These are phyloP conservation scores for Calycopis cecrops DNA, from an alignment of 1,140 invertebrate species.

Conservation along the genomic window DNA sequence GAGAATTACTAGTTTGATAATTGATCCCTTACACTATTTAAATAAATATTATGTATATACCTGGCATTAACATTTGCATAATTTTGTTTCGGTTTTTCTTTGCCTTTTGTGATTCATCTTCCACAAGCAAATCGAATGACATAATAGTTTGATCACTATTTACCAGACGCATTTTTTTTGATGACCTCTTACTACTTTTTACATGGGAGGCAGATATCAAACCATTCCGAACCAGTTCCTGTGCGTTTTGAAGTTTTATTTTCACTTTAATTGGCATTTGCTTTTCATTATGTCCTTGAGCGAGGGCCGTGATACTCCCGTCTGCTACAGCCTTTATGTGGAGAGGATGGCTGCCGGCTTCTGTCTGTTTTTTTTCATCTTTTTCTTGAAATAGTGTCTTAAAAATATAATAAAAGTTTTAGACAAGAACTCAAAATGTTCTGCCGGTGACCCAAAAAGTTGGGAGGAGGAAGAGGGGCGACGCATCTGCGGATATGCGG, in stretches of 20 bases:
- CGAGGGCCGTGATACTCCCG: conserved; percentile 11
- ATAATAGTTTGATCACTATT: conserved; percentile 58
- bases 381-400: too few species aligned
- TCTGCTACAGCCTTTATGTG: conserved; percentile 44
- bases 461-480: too few species aligned
- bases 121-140: conserved; percentile 51
- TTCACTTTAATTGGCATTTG: conserved; percentile 47
- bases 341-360: conserved; percentile 27
- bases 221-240: conserved; percentile 27
- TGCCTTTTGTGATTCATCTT: conserved; percentile 32
- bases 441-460: too few species aligned
- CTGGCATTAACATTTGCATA: conserved; percentile 40
- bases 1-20: too few species aligned
- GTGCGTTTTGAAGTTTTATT: conserved; percentile 49
- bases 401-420: too few species aligned
- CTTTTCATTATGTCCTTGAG: conserved; percentile 12
- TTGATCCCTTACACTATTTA: background rate
- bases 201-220: conserved; percentile 37
- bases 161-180: conserved; percentile 40
- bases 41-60: conserved; percentile 28
- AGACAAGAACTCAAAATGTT: too few species aligned
- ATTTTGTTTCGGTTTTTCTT: conserved; percentile 42
- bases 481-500: too few species aligned
- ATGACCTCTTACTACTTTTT: conserved; percentile 14
- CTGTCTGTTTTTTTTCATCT: background rate